These are phyloP conservation scores for Seira sanloemensis DNA, from an alignment of 2,888 invertebrate genomes.

Conservation along the genomic window DNA sequence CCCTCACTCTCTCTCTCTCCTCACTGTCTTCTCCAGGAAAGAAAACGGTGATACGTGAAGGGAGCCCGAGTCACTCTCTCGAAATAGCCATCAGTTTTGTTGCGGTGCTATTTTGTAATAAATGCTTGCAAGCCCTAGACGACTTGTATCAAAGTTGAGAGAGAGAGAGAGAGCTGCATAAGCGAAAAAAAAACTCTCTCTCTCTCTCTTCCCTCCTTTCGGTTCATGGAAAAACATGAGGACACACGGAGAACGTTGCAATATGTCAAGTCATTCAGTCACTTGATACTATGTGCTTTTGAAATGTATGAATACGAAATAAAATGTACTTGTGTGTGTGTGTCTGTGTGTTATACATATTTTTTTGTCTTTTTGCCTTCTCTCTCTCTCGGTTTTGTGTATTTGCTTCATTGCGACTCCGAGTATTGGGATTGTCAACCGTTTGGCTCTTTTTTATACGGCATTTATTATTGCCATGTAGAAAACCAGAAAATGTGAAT, in stretches of 20 bases:
- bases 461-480: background rate
- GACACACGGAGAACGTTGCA: background rate
- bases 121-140: too few species aligned
- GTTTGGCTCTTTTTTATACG: constrained; percentile 1
- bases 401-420: background rate
- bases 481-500: background rate
- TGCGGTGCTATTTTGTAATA: too few species aligned
- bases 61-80: too few species aligned
- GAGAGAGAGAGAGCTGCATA: too few species aligned
- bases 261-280: constrained; percentile 10
- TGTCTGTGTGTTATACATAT: too few species aligned
- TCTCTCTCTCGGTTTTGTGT: background rate
- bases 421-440: constrained; percentile 8
- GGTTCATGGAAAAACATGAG: background rate
- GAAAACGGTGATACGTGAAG: background rate
- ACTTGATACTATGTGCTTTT: background rate
- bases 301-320: background rate
- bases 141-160: too few species aligned
- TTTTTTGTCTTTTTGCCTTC: background rate
- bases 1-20: constrained; percentile 35
- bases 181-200: constrained; percentile 46
- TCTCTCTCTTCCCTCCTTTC: background rate
- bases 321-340: too few species aligned
- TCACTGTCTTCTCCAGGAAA: constrained; percentile 23
- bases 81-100: too few species aligned